Evolutionary conservation across 1,140 invertebrate genomes (phyloP).

Genomic region (Drosophila suzukii): DNA sequence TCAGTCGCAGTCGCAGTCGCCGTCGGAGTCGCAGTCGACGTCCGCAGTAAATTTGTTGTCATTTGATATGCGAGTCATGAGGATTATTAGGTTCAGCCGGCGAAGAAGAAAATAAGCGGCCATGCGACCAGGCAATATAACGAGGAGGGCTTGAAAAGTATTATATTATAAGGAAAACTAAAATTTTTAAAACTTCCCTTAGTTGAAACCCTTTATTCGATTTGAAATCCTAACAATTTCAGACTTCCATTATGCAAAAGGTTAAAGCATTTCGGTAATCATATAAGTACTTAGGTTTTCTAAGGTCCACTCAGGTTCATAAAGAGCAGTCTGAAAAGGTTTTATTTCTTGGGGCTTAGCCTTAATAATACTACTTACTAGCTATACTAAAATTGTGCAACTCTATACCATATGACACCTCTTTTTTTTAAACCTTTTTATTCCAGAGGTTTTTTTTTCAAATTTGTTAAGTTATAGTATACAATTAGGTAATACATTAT

Average conservation of each 20-base stretch:
- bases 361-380: too few relatives aligned
- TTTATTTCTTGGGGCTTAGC: too few relatives aligned
- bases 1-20: conserved; percentile 21
- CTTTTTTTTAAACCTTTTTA: too few relatives aligned
- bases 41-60: conserved; percentile 81
- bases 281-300: not conserved
- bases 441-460: too few relatives aligned
- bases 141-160: conserved; percentile 40
- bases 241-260: not conserved
- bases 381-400: too few relatives aligned
- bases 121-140: conserved; percentile 52
- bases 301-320: too few relatives aligned
- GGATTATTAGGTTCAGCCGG: conserved; percentile 78
- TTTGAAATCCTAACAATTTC: too few relatives aligned
- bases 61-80: conserved; percentile 83
- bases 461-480: too few relatives aligned
- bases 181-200: not conserved
- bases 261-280: not conserved
- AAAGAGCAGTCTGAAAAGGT: too few relatives aligned
- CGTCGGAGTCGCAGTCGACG: conserved; percentile 32
- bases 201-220: not conserved
- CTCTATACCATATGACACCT: too few relatives aligned
- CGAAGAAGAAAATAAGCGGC: conserved; percentile 49
- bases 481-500: too few relatives aligned
- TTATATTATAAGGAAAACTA: not conserved